These are phyloP conservation scores for Onychostruthus taczanowskii DNA, from an alignment of 2,113 vertebrate genomes.

Conservation along the genomic window DNA sequence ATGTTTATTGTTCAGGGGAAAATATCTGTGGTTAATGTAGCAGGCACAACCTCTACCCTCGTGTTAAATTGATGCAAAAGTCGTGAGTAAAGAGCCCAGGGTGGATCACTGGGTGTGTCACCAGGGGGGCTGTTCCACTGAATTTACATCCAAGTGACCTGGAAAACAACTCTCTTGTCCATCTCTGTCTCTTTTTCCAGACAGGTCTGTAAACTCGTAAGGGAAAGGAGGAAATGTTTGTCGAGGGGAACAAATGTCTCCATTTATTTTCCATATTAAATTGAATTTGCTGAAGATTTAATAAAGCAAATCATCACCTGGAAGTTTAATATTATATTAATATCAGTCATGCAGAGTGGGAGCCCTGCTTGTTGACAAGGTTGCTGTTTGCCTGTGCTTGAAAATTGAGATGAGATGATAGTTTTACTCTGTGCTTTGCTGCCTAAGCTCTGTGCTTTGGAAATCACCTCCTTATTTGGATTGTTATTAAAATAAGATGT, in stretches of 20 bases:
- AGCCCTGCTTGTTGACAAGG: not conserved
- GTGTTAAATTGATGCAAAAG: not conserved
- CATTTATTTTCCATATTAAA: constrained; percentile 15
- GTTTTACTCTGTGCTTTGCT: not conserved
- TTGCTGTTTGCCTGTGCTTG: not conserved
- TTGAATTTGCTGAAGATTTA: constrained; percentile 13
- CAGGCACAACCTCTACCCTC: not conserved
- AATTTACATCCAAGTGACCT: not conserved
- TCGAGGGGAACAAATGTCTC: not conserved
- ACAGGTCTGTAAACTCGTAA: not conserved
- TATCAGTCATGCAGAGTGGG: not conserved
- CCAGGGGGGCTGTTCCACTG: not conserved
- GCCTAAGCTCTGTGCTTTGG: not conserved
- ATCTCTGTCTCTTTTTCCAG: not conserved
- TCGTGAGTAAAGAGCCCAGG: fast-evolving
- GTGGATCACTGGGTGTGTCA: not conserved
- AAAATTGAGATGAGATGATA: not conserved
- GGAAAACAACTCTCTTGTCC: not conserved
- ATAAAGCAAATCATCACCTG: constrained; percentile 22
- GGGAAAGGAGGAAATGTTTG: not conserved
- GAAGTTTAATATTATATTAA: constrained; percentile 20
- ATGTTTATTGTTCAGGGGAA: not conserved
- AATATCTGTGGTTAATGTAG: not conserved
- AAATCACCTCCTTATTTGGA: not conserved
- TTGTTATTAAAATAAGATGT: not conserved